Base-by-base conservation (phyloP, 2,888 invertebrate genomes). In the Drosophila robusta region DNA sequence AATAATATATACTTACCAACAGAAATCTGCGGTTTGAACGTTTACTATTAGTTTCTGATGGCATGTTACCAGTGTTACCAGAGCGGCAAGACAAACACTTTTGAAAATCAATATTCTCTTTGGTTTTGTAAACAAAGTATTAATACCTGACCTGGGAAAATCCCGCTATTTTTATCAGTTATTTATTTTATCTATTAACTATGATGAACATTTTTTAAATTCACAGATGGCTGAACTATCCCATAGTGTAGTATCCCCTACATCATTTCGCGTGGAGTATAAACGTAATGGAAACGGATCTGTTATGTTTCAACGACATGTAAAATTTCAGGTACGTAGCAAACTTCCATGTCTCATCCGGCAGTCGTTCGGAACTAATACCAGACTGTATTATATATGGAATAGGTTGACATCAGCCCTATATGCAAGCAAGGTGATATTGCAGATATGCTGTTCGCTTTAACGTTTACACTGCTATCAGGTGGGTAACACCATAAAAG, bases 191-290 rank as follows among this genome's bases (percentile, higher is more conserved):
- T 34, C 11, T 1, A 12, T 12, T 12, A 16, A 4, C 3, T 39
- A 6, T 39, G 0, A 39, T 8, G 12, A 39, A 8, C 0, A 8
- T 39, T 16, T 39, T 9, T 4, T 1, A 18, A 11, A 1, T 18
- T 16, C 7, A 16, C 93, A 98, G 98, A 98, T 98, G 95, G 97
- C 98, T 14, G 98, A 98, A 92, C 92, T 98, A 87, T 98, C 97
- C 47, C 99, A 99, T 93, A 99, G 98, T 90, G 99, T 99, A n/a
- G 95, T 98, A 32, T 98, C 98, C 73, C 98, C 99, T 50, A 98
- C 98, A 95, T 98, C 98, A 38, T 99, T 99, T 93, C 95, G 98
- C 57, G 99, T 99, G 64, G 99, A 99, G 92, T 99, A 99, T 93
- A 98, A 98, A 91, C 94, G 99, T 50, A 98, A 97, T 18, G 96